Conservation (phyloP, 37 sponge, comb jelly and placozoan genomes). For the Chondrilla cf. caribensis region DNA sequence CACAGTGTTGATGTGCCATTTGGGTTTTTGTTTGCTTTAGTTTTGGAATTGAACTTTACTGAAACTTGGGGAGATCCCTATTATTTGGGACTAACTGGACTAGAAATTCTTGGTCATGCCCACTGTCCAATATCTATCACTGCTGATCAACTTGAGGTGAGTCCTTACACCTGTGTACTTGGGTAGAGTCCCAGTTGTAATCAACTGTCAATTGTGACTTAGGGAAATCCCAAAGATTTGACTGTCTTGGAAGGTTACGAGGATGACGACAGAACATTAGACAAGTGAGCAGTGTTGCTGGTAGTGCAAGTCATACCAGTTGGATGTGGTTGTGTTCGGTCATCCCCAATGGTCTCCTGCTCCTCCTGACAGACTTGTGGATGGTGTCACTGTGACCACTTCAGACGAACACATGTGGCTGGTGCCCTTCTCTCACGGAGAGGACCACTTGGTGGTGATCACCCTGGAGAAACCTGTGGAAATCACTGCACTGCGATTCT, state of each 20-base stretch:
- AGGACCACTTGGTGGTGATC: slow-evolving; percentile 38
- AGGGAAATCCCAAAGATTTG: slow-evolving; percentile 43
- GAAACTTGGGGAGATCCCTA: slow-evolving; percentile 82
- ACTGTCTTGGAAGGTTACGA: slow-evolving; percentile 28
- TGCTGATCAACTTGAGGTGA: slow-evolving; percentile 34
- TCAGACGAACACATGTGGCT: slow-evolving; percentile 85
- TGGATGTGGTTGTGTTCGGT: too few species aligned
- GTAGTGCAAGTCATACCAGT: too few species aligned
- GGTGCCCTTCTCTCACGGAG: slow-evolving; percentile 30
- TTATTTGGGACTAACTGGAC: slow-evolving; percentile 83
- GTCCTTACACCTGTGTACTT: neutral
- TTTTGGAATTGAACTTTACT: slow-evolving; percentile 34
- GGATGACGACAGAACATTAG: slow-evolving; percentile 40
- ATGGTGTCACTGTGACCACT: slow-evolving; percentile 76
- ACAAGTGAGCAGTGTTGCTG: slow-evolving; percentile 55
- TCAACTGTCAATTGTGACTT: neutral
- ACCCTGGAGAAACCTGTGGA: slow-evolving; percentile 35
- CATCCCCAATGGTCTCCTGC: neutral
- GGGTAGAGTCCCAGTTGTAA: neutral
- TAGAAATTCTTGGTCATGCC: slow-evolving; percentile 58
- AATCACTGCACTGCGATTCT: slow-evolving; percentile 59
- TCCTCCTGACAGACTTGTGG: slow-evolving; percentile 64
- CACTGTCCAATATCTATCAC: slow-evolving; percentile 26
- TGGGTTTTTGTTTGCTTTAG: too few species aligned
- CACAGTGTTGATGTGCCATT: too few species aligned